These are phyloP conservation scores for Brachionus calyciflorus DNA, from an alignment of 1,140 invertebrate species.

Conservation along the genomic window DNA sequence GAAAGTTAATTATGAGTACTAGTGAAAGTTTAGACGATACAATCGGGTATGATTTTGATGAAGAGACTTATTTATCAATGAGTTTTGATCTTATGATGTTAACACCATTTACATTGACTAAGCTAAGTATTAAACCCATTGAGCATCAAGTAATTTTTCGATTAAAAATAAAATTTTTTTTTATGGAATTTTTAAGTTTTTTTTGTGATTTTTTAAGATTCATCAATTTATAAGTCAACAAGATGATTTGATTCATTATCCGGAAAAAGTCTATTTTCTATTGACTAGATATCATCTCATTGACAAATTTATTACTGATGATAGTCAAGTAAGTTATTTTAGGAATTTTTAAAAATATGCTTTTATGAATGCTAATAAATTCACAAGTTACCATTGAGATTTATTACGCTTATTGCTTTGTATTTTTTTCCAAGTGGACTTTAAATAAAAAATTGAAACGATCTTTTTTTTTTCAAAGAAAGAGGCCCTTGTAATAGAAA, in stretches of 20 bases:
- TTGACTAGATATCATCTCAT: slow-evolving; percentile 17
- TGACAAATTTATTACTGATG: not conserved
- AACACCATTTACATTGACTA: slow-evolving; percentile 5
- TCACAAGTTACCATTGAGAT: too few species aligned
- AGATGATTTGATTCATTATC: slow-evolving; percentile 26
- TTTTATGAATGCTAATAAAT: too few species aligned
- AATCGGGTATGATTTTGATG: not conserved
- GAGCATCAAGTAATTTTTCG: not conserved
- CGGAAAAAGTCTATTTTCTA: slow-evolving; percentile 8
- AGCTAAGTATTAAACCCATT: slow-evolving; percentile 6
- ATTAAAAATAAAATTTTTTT: not conserved
- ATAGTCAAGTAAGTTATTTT: not conserved
- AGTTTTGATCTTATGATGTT: slow-evolving; percentile 29
- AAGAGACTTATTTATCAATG: slow-evolving; percentile 28
- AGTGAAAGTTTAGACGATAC: not conserved
- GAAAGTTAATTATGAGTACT: not conserved
- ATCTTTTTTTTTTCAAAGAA: too few species aligned
- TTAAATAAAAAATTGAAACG: too few species aligned
- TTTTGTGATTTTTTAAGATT: not conserved
- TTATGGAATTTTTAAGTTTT: too few species aligned
- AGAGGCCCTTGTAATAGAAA: too few species aligned
- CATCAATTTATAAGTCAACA: slow-evolving; percentile 32
- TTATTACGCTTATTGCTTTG: too few species aligned
- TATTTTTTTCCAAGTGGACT: too few species aligned
- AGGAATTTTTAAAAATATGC: too few species aligned